These are phyloP conservation scores for Scarus forsteni DNA, from an alignment of 2,797 vertebrate species.

Conservation along the genomic window DNA sequence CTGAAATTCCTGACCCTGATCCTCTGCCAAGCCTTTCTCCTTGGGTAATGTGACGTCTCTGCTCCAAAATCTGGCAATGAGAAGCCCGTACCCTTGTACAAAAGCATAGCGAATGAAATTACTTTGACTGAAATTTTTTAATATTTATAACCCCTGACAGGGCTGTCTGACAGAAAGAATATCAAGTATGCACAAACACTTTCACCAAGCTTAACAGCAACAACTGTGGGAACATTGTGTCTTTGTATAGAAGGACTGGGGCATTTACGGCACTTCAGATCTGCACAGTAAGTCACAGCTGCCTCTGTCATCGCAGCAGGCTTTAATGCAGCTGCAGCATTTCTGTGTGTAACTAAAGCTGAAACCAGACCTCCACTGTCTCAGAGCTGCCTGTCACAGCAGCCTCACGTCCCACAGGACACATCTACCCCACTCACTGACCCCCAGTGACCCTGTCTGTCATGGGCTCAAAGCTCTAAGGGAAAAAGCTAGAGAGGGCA, in stretches of 20 bases:
- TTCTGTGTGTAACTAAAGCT: conserved; percentile 68
- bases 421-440: conserved; percentile 68
- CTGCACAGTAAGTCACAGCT: conserved; percentile 57
- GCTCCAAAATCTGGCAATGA: conserved; percentile 1
- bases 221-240: conserved; percentile 32
- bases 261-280: conserved; percentile 36
- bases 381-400: conserved; percentile 64
- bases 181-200: conserved; percentile 17
- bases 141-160: conserved; percentile 25
- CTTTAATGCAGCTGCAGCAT: conserved; percentile 64
- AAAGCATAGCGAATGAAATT: neutral
- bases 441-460: conserved; percentile 68
- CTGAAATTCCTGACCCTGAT: conserved; percentile 20
- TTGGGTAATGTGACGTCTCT: conserved; percentile 21
- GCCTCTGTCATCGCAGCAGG: conserved; percentile 59
- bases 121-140: conserved; percentile 18
- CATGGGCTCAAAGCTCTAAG: conserved; percentile 43
- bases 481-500: conserved; percentile 30
- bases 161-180: conserved; percentile 33
- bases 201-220: conserved; percentile 18
- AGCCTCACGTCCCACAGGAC: conserved; percentile 69
- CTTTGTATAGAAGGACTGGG: conserved; percentile 40
- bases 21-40: conserved; percentile 14
- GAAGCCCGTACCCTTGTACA: no score
- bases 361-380: conserved; percentile 79